Evolutionary conservation across 1,140 invertebrate species (phyloP), one percentile per base, ranked within the genome.

Genomic region (Zaprionus vittiger): DNA sequence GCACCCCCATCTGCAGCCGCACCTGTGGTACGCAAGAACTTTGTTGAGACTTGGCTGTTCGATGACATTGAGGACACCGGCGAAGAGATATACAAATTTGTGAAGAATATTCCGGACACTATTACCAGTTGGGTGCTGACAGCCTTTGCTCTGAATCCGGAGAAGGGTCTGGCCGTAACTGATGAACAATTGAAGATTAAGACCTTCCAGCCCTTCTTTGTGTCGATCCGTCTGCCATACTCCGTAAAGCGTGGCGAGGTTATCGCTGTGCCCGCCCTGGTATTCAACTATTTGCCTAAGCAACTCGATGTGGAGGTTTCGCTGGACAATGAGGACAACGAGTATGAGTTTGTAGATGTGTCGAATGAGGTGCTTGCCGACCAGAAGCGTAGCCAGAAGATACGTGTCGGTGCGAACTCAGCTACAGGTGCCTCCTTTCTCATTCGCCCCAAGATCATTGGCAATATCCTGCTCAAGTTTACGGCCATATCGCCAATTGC

Each of bases 111-210:
- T 34, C 98, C 98, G 1, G 96, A 98, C 76, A 97, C 97, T 0
- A 97, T 99, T 22, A 99, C 97, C 3, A 97, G 97, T 5, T 99
- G 98, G 98, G 94, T 97, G 17, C 94, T 99, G 0, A 97, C 96
- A 34, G 99, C 97, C 1, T 99, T 99, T 92, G 97, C 98, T 1
- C 93, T 99, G 56, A 96, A 98, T 93, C 94, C 96, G 0, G 93
- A 96, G 9, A 93, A 96, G 76, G 99, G 98, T 37, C 94, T 99
- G 1, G 98, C 97, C 5, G 94, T 99, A 1, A 95, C 97, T 12
- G 93, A 95, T 47, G 89, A 94, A 49, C 93, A 96, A 31, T 94
- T 95, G 72, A 96, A 97, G 94, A 92, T 99, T 28, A 95, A 95
- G 92, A 97, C 98, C 1, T 97, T 98, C 91, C 96, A 97, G 82